phyloP scores from a whole-genome alignment of 2,888 invertebrate genomes.

The Plemyria rubiginata region DNA sequence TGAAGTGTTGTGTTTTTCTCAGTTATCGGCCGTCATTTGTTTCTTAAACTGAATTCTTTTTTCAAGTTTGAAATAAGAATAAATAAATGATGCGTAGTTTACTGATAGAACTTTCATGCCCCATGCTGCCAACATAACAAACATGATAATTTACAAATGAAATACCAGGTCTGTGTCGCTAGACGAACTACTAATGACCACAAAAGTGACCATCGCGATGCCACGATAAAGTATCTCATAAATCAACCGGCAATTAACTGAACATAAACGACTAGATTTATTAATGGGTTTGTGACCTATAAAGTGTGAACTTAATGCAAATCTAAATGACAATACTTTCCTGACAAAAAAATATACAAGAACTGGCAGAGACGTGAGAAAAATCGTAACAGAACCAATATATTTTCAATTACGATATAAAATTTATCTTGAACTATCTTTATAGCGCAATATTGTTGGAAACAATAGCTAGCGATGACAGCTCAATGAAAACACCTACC shows the following conservation, averaged over 20 bases:
- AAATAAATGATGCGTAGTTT: no score
- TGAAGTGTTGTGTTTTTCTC: no score
- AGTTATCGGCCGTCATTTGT: no score
- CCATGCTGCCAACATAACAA: conserved; percentile 25
- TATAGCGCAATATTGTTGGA: conserved; percentile 18
- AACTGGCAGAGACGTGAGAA: conserved; percentile 11
- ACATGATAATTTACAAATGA: conserved; percentile 27
- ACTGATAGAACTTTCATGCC: neutral
- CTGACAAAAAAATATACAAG: neutral
- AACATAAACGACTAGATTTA: conserved; percentile 44
- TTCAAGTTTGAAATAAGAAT: no score
- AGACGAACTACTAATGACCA: conserved; percentile 31
- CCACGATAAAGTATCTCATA: conserved; percentile 41
- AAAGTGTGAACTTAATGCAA: conserved; percentile 27
- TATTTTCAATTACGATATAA: conserved; percentile 31
- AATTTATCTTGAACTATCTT: conserved; percentile 29
- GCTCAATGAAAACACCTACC: conserved; percentile 31
- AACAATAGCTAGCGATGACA: conserved; percentile 30
- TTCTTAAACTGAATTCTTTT: no score
- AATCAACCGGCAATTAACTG: conserved; percentile 45
- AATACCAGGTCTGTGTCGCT: conserved; percentile 13
- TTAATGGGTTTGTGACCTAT: conserved; percentile 35
- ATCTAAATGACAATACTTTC: conserved; percentile 16
- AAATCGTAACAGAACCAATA: conserved; percentile 25
- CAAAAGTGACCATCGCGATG: conserved; percentile 38